A percentile compares a stretch with the other conserved stretches of the same genome.
These are phyloP conservation scores for Acanthosepion esculentum DNA, from an alignment of 2,888 invertebrate species.

Conservation along the genomic window DNA sequence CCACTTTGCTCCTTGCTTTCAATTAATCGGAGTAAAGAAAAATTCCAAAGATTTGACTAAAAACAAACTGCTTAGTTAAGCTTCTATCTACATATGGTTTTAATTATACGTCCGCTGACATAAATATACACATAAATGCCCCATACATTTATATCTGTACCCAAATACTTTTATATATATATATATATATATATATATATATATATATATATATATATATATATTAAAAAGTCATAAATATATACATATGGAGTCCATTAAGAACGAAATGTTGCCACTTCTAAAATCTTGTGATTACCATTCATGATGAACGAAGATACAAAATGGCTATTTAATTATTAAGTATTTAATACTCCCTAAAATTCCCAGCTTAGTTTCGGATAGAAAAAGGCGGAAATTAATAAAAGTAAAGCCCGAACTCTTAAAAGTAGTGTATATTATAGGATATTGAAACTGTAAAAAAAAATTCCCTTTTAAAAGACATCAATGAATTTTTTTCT, in stretches of 20 bases:
- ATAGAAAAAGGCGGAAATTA: no score
- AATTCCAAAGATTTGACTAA: not conserved
- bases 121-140: not conserved
- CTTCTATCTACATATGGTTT: slow-evolving; percentile 8
- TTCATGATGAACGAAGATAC: no score
- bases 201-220: not conserved
- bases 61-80: slow-evolving; percentile 23
- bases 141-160: not conserved
- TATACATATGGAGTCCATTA: slow-evolving; percentile 4
- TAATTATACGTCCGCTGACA: not conserved
- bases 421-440: no score
- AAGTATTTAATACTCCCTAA: no score
- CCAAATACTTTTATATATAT: not conserved
- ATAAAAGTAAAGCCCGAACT: no score
- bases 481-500: no score
- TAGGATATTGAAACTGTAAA: no score
- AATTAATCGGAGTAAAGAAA: not conserved
- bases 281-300: no score
- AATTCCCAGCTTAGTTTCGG: no score
- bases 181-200: not conserved
- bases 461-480: no score
- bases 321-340: no score
- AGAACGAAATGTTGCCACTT: not conserved
- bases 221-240: not conserved
- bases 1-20: not conserved